Evolutionary conservation across 2,888 invertebrate species (phyloP).

Genomic region (Uloborus plumipes): DNA sequence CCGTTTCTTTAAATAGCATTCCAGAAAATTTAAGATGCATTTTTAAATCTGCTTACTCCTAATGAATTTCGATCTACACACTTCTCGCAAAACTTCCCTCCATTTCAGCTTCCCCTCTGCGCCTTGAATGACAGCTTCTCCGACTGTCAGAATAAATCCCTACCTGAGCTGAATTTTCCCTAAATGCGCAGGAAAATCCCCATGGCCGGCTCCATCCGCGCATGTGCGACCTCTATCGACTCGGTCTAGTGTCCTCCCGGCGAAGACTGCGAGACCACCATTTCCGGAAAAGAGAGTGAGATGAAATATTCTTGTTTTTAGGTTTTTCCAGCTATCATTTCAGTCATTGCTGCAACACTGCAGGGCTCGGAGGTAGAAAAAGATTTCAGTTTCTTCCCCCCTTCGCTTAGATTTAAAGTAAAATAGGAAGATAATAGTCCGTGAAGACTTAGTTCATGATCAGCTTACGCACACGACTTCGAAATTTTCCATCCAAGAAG

Average conservation of each 20-base stretch:
- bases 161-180: constrained; percentile 24
- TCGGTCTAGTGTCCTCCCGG: constrained; percentile 35
- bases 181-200: constrained; percentile 26
- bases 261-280: constrained; percentile 20
- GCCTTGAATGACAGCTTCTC: no score
- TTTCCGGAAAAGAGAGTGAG: constrained; percentile 49
- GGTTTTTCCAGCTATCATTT: not conserved
- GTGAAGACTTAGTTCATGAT: constrained; percentile 80
- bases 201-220: not conserved
- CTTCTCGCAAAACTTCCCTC: no score
- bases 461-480: constrained; percentile 94
- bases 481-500: constrained; percentile 97
- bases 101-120: no score
- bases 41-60: no score
- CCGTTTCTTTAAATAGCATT: no score
- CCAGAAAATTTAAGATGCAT: no score
- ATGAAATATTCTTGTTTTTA: not conserved
- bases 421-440: constrained; percentile 4
- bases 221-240: constrained; percentile 63
- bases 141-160: constrained; percentile 4
- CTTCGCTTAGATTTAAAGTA: not conserved
- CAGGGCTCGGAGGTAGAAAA: not conserved
- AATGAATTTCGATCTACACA: no score
- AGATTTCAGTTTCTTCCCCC: not conserved
- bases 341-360: not conserved